phyloP scores from a whole-genome alignment of 2,113 vertebrate genomes.

The Phalacrocorax aristotelis region DNA sequence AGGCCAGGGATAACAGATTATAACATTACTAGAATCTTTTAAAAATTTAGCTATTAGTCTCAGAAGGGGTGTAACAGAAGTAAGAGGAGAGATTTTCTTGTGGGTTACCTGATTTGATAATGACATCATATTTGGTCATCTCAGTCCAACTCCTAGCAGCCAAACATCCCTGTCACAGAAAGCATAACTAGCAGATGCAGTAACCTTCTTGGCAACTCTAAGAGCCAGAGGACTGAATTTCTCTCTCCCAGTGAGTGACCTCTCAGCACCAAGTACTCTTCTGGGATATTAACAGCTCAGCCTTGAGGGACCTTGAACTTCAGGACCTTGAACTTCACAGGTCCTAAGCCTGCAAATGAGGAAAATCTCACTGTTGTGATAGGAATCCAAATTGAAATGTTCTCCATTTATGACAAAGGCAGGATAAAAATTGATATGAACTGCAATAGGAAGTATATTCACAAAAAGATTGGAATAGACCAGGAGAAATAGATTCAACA shows the following conservation, averaged over 20 bases:
- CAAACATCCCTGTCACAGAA: neutral
- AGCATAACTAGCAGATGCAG: neutral
- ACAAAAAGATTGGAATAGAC: neutral
- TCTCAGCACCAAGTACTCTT: neutral
- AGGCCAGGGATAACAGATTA: neutral
- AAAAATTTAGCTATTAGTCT: neutral
- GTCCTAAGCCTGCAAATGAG: neutral
- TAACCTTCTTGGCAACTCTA: neutral
- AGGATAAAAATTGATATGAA: neutral
- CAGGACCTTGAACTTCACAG: neutral
- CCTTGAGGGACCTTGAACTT: neutral
- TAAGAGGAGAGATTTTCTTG: neutral
- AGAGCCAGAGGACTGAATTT: neutral
- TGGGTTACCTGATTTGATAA: neutral
- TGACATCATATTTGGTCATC: neutral
- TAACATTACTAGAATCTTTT: neutral
- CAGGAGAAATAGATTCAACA: neutral
- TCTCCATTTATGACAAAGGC: neutral
- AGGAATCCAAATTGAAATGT: neutral
- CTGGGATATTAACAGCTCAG: neutral
- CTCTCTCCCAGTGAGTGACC: neutral
- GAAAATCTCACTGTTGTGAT: neutral
- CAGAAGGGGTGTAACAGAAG: neutral
- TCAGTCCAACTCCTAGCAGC: neutral
- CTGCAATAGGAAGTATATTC: neutral